A percentile compares a stretch with the other conserved stretches of the same genome.
phyloP scores from a whole-genome alignment of 1,140 invertebrate genomes.

The Carposina sasakii region DNA sequence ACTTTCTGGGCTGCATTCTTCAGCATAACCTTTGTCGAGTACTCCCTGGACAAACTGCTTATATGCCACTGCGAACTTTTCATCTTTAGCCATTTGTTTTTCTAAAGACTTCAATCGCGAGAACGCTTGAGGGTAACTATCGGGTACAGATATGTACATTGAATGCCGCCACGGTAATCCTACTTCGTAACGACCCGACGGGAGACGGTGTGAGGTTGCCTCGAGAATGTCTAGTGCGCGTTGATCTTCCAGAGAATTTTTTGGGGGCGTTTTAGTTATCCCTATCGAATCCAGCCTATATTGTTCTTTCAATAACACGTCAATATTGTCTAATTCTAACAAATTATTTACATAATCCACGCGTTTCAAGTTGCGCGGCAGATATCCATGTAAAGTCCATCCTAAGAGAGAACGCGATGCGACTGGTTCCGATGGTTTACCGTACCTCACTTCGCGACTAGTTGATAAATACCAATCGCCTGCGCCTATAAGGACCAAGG shows the following conservation, averaged over 20 bases:
- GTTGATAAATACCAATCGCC: slow-evolving; percentile 20
- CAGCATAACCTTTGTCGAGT: slow-evolving; percentile 7
- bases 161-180: slow-evolving; percentile 2
- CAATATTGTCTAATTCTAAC: neutral
- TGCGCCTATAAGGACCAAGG: slow-evolving; percentile 19
- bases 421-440: slow-evolving; percentile 13
- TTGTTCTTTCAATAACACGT: slow-evolving; percentile 11
- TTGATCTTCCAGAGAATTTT: slow-evolving; percentile 1
- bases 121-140: slow-evolving; percentile 7
- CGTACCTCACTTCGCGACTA: slow-evolving; percentile 6
- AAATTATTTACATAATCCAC: slow-evolving; percentile 13
- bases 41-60: neutral
- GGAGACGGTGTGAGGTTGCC: neutral
- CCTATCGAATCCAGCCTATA: slow-evolving; percentile 24
- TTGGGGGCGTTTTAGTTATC: slow-evolving; percentile 3
- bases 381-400: slow-evolving; percentile 19
- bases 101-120: slow-evolving; percentile 4
- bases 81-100: neutral
- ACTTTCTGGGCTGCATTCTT: neutral
- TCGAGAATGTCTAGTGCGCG: slow-evolving; percentile 12
- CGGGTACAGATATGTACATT: neutral
- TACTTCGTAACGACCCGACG: slow-evolving; percentile 7
- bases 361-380: slow-evolving; percentile 2
- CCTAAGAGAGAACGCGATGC: slow-evolving; percentile 16
- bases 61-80: neutral